Base-by-base conservation (phyloP, 92 coral and sea anemone genomes). In the Palythoa grandis region DNA sequence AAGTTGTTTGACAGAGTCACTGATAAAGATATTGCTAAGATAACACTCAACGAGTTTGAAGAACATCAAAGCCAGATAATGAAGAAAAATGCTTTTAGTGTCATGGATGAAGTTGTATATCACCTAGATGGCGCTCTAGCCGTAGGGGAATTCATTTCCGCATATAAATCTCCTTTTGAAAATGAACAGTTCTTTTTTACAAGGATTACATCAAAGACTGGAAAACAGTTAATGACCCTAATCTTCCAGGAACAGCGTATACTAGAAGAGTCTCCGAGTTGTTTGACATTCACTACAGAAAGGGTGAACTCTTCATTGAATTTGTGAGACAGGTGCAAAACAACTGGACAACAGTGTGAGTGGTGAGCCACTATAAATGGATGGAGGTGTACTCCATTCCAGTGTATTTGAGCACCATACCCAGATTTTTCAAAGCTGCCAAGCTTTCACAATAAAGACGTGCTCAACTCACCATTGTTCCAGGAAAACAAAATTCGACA, bases 241-340 rank as follows among this genome's bases (percentile, higher is more conserved):
- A 82, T 73, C 53, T 72, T 88, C 90, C 87, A 68, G 90, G 83
- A 25, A 78, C 87, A 71, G 75, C 90, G n/a, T 88, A 82, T 82
- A 24, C 72, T 82, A 57, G 57, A 61, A 88, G 82, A 83, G 70
- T 75, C 68, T 82, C 87, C 73, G 82, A 58, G 37, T 83, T 88
- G 79, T 83, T 53, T 66, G 88, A 83, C 67, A 83, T 20, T 88
- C 70, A 83, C 68, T 88, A 83, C 65, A 74, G 47, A 58, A 88
- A 67, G 85, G 87, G 79, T 57, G 83, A 88, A 83, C 91, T 88
- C 74, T 83, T 82, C 87, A 82, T 88, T 87, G 87, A 88, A 67
- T 82, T 72, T 74, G 53, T 83, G 40, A 88, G 91, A 83, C 66
- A 53, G 87, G 63, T 88, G 88, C 69, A 47, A 63, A 52, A 88